Base-by-base conservation (phyloP, 2,888 invertebrate species). In the Agrotis clavis region DNA sequence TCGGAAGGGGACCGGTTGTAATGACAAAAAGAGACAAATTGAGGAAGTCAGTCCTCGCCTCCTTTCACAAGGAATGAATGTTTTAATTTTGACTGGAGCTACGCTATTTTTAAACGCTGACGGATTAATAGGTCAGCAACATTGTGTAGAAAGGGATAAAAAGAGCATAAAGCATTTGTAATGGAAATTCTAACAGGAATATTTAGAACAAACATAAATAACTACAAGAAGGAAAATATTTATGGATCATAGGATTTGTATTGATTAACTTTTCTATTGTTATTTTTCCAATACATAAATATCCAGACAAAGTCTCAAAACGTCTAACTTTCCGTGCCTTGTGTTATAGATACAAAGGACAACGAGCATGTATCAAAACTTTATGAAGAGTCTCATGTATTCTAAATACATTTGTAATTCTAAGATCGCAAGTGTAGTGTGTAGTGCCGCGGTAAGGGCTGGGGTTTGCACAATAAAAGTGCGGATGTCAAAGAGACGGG, bases 401-500 rank as follows among this genome's bases (percentile, higher is more conserved):
- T 80, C 78, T 66, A 77, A 88, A 89, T 89, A 88, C 84, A 87
- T 88, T 86, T 86, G 86, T 81, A 88, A 86, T 88, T 87, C 83
- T 80, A 87, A 86, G 77, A 80, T 84, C 70, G 60, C 59, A 66
- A 72, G 82, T 85, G 82, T 83, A 82, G 85, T 84, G 81, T 84
- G 82, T 84, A 82, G 85, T 84, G 82, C 86, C 85, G 90, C 86
- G 56, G 64, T 72, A 81, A 81, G 83, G 88, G 85, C 62, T 87
- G 85, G 91, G 90, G 94, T 92, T 90, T 90, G 90, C 87, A 89
- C 90, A 92, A 92, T 91, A 90, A 91, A 92, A 91, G 92, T 93
- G 93, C 93, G 92, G 91, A 92, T 92, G 92, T 94, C 93, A 94
- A 92, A 94, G 87, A 86, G 68, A 71, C 89, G 87, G 90, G 88